Evolutionary conservation across 2,113 vertebrate species (phyloP).

Genomic region (Hyla sarda): DNA sequence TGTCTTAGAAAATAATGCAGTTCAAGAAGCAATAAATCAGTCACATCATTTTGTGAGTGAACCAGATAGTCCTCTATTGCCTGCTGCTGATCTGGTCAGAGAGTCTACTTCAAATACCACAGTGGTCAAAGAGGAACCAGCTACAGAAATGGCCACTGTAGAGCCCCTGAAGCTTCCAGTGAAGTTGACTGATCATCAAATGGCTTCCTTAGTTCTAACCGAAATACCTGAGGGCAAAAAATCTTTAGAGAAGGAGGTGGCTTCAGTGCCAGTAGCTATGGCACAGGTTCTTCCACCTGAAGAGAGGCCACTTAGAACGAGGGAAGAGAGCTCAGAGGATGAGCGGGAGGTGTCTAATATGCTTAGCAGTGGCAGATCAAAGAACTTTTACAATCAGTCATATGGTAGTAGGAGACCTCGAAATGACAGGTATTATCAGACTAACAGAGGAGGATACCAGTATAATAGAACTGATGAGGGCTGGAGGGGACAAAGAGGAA

Average conservation of each 20-base stretch:
- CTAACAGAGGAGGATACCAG: conserved; percentile 74
- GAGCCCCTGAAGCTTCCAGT: conserved; percentile 59
- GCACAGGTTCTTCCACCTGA: conserved; percentile 63
- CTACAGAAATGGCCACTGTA: not conserved
- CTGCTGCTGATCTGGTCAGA: conserved; percentile 11
- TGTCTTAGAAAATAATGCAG: conserved; percentile 65
- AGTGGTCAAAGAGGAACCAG: conserved; percentile 24
- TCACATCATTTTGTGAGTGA: conserved; percentile 62
- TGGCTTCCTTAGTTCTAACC: not conserved
- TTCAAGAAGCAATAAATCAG: conserved; percentile 61
- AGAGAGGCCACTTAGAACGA: conserved; percentile 67
- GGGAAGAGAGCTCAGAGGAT: conserved; percentile 79
- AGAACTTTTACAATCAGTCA: conserved; percentile 80
- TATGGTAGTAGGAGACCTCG: conserved; percentile 74
- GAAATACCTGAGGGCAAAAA: conserved; percentile 68
- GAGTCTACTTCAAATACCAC: conserved; percentile 56
- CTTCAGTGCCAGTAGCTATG: conserved; percentile 60
- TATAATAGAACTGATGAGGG: conserved; percentile 72
- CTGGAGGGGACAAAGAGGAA: conserved; percentile 75
- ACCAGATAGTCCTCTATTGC: not conserved
- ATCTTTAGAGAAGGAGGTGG: conserved; percentile 67
- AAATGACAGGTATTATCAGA: conserved; percentile 69
- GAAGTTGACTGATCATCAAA: conserved; percentile 38
- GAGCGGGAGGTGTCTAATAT: conserved; percentile 76
- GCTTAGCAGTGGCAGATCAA: conserved; percentile 75